These are phyloP conservation scores for Pluvialis apricaria DNA, from an alignment of 2,113 vertebrate species.

Conservation along the genomic window DNA sequence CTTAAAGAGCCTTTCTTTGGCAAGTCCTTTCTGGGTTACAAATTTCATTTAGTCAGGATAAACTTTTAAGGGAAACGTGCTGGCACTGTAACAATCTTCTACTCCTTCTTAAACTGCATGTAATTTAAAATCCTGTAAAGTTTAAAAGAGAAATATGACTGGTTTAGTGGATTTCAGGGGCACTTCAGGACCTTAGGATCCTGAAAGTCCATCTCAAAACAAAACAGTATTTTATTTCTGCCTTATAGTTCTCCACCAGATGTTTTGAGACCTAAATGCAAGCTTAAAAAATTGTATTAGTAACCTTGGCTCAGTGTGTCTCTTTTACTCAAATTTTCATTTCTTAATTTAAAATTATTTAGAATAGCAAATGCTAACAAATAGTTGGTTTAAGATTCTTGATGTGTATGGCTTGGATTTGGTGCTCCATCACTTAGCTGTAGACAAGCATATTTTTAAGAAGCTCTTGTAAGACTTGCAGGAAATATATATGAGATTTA, in stretches of 20 bases:
- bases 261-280: conserved; percentile 62
- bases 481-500: conserved; percentile 13
- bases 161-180: background rate
- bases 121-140: conserved; percentile 9
- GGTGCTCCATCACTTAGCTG: background rate
- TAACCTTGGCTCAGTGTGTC: background rate
- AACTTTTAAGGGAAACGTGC: conserved; percentile 45
- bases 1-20: conserved; percentile 37
- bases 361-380: background rate
- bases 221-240: conserved; percentile 58
- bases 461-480: background rate
- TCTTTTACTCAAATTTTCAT: conserved; percentile 19
- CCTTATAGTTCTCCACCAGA: conserved; percentile 25
- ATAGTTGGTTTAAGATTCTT: conserved; percentile 28
- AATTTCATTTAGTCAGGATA: conserved; percentile 43
- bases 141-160: conserved; percentile 60
- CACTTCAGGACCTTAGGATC: conserved; percentile 33
- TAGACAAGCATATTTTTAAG: conserved; percentile 14
- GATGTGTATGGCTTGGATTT: conserved; percentile 13
- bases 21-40: conserved; percentile 32
- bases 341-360: background rate
- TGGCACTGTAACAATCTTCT: background rate
- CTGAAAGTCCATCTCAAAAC: conserved; percentile 41
- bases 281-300: conserved; percentile 34
- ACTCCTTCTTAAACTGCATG: conserved; percentile 47